Evolutionary conservation across 2,888 invertebrate species (phyloP).

Genomic region (Macaria liturata): DNA sequence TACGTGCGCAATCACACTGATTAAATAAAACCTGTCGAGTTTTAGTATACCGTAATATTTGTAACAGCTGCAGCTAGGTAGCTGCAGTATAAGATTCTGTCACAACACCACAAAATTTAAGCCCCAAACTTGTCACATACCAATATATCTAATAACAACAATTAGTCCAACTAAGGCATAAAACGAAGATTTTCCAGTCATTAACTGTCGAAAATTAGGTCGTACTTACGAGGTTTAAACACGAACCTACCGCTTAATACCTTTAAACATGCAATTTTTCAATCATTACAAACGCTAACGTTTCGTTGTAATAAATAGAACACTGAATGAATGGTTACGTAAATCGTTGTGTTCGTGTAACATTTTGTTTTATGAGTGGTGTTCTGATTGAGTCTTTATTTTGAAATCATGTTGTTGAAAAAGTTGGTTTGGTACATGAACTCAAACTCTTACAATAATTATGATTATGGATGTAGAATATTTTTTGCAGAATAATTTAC

Average conservation of each 20-base stretch:
- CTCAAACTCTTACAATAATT: too few relatives aligned
- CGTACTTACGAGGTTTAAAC: constrained; percentile 57
- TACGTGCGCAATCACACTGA: too few relatives aligned
- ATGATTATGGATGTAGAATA: too few relatives aligned
- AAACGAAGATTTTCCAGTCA: constrained; percentile 57
- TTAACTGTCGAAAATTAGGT: constrained; percentile 66
- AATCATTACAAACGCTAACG: constrained; percentile 49
- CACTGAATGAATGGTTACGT: constrained; percentile 5
- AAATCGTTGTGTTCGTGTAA: constrained; percentile 4
- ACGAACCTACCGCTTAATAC: constrained; percentile 62
- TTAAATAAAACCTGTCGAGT: too few relatives aligned
- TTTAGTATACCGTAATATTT: too few relatives aligned
- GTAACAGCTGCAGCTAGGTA: too few relatives aligned
- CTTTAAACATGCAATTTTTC: constrained; percentile 69
- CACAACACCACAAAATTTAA: too few relatives aligned
- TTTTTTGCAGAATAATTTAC: too few relatives aligned
- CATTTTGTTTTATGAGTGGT: constrained; percentile 2
- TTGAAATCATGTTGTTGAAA: too few relatives aligned
- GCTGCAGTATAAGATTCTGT: too few relatives aligned
- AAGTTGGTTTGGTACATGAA: too few relatives aligned
- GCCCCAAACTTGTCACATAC: constrained; percentile 2
- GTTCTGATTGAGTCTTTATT: constrained; percentile 3
- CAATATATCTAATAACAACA: constrained; percentile 31
- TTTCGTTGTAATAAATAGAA: constrained; percentile 23
- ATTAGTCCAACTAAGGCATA: constrained; percentile 52